Evolutionary conservation across 2,113 vertebrate species (phyloP).

Genomic region (Sinocyclocheilus anophthalmus): DNA sequence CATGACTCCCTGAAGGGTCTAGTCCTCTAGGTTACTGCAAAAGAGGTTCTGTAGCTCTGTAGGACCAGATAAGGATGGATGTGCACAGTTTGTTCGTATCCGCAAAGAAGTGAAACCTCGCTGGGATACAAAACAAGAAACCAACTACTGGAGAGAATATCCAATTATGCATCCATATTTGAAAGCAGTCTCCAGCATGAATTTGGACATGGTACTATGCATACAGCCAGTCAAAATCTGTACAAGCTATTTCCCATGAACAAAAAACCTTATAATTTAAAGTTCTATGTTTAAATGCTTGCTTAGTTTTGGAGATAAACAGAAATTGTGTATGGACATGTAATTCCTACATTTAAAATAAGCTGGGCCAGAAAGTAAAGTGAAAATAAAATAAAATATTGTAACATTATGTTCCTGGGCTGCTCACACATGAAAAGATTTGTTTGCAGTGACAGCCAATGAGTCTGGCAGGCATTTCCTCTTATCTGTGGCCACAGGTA

Average conservation of each 20-base stretch:
- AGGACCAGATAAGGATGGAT: conserved; percentile 2
- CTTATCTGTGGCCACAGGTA: conserved; percentile 47
- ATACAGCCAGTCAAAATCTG: neutral
- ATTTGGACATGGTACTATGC: neutral
- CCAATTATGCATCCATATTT: neutral
- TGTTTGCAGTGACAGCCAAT: conserved; percentile 28
- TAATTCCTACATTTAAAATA: neutral
- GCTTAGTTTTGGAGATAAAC: neutral
- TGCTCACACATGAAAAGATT: conserved; percentile 11
- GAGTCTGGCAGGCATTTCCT: conserved; percentile 8
- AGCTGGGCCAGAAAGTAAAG: neutral
- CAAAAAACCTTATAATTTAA: neutral
- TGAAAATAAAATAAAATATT: neutral
- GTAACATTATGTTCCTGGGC: neutral
- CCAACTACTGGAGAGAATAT: neutral
- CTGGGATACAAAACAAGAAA: neutral
- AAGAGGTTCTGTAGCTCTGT: neutral
- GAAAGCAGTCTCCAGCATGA: neutral
- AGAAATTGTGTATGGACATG: neutral
- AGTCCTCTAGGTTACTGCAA: conserved; percentile 28
- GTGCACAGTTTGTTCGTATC: conserved; percentile 7
- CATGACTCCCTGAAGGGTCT: neutral
- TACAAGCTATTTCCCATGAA: neutral
- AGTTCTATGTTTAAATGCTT: neutral
- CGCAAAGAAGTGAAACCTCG: neutral